These are phyloP conservation scores for Resseliella maxima DNA, from an alignment of 2,888 invertebrate species.

Conservation along the genomic window DNA sequence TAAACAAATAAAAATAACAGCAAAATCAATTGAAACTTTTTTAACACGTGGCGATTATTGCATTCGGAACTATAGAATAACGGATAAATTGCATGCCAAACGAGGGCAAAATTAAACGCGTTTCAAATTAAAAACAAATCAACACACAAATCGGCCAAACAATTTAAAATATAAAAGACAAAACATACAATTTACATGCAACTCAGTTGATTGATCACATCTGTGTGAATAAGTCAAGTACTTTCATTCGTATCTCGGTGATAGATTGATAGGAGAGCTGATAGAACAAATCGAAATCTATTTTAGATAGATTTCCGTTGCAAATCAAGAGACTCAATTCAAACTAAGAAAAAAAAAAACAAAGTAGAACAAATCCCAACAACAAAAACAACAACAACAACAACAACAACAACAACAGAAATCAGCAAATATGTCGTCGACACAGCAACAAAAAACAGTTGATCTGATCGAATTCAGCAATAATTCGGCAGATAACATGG, in stretches of 20 bases:
- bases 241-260: not conserved
- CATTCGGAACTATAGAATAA: not conserved
- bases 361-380: not conserved
- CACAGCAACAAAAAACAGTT: constrained; percentile 35
- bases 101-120: not conserved
- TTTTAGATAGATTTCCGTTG: not conserved
- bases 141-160: not conserved
- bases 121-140: not conserved
- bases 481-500: not conserved
- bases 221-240: not conserved
- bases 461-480: constrained; percentile 42
- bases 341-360: not conserved
- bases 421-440: constrained; percentile 28
- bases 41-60: not conserved
- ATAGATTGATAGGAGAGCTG: not conserved
- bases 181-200: not conserved
- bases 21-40: not conserved
- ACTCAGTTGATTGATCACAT: constrained; percentile 21
- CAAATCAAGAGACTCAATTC: constrained; percentile 18
- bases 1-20: not conserved
- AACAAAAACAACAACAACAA: not conserved
- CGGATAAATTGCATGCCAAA: constrained; percentile 7
- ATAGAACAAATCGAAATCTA: constrained; percentile 2
- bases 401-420: not conserved
- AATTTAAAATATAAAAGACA: not conserved